Base-by-base conservation (phyloP, 2,797 vertebrate species). In the Ptychadena robeensis region DNA sequence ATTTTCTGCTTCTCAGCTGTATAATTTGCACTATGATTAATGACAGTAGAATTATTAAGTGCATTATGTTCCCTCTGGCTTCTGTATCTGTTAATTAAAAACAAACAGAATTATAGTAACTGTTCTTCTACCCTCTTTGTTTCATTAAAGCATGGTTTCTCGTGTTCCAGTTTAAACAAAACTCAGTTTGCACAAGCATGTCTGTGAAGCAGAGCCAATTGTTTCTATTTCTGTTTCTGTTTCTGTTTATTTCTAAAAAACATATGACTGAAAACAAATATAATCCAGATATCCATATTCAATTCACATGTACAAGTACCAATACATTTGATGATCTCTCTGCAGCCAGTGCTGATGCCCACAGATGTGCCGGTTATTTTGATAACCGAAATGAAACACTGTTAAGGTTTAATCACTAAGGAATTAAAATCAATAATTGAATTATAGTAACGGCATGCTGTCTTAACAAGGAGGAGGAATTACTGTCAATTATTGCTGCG, bases 41-140 rank as follows among this genome's bases (percentile, higher is more conserved):
- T 59, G 44, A 68, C 40, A 27, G 25, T 28, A 18, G 44, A 59
- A 59, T 67, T 34, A 79, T 69, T 53, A 35, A 69, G 44, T 27
- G 31, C 31, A 80, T 71, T 70, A 71, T 63, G 27, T 40, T 80
- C 30, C 53, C 68, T 64, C 37, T 73, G 69, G 79, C 37, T 80
- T 48, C 57, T 80, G 76, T 61, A 28, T 68, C 72, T 67, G 14
- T 31, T 67, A 74, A 82, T 75, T 59, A 75, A 82, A 74, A 82
- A 25, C 72, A 75, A 82, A 75, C 63, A 53, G 3, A 31, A 40
- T 38, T 68, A 38, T 75, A 27, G 44, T 53, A 67, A 75, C 59
- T 30, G 38, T 57, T 82, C 22, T 6, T 67, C 30, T 67, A 22
- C 12, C 30, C 63, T 59, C 71, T 59, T 31, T 12, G 28, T 25